These are phyloP conservation scores for Lasioglossum marginatum DNA, from an alignment of 2,888 invertebrate genomes.

Conservation along the genomic window DNA sequence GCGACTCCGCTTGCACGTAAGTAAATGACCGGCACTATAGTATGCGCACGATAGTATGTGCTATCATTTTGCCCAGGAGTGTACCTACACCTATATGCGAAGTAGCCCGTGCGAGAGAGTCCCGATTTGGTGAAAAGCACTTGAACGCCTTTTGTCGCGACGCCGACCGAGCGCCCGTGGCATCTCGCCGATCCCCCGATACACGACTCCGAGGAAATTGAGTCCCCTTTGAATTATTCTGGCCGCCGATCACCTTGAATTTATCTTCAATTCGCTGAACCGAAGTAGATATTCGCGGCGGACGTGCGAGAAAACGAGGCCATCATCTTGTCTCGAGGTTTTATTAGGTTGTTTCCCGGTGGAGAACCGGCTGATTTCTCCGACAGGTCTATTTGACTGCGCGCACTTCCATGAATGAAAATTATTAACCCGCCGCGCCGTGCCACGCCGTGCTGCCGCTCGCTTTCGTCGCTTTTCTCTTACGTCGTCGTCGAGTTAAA, in stretches of 20 bases:
- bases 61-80: neutral
- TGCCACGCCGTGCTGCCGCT: neutral
- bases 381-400: neutral
- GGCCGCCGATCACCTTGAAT: slow-evolving; percentile 2
- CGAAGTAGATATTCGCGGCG: neutral
- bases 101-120: slow-evolving; percentile 53
- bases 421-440: neutral
- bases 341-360: slow-evolving; percentile 14
- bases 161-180: slow-evolving; percentile 11
- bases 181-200: slow-evolving; percentile 9
- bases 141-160: slow-evolving; percentile 47
- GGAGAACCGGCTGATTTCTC: neutral
- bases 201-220: slow-evolving; percentile 18
- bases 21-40: neutral
- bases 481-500: neutral
- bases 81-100: slow-evolving; percentile 17
- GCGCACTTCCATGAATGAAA: slow-evolving; percentile 4
- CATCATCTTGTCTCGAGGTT: slow-evolving; percentile 12
- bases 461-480: neutral
- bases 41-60: too few relatives aligned
- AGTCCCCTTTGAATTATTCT: slow-evolving; percentile 16
- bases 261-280: neutral
- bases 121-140: slow-evolving; percentile 59
- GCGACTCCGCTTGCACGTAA: too few relatives aligned
- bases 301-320: slow-evolving; percentile 9